Conservation (phyloP, 2,113 vertebrate genomes). For the Fulica atra region DNA sequence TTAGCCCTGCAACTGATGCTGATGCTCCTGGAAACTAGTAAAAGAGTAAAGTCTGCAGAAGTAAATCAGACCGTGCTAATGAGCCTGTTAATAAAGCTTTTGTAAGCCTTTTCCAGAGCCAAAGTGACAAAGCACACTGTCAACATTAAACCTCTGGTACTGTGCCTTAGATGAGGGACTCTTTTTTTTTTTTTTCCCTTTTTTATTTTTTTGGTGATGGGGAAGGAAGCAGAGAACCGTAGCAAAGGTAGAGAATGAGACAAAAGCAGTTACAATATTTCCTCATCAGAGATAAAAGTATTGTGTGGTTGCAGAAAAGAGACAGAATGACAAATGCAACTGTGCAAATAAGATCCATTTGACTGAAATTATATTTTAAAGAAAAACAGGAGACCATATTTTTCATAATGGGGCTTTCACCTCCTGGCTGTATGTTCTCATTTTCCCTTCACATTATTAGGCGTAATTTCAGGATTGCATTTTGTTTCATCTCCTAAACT, state of each 20-base stretch:
- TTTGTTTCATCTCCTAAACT: conserved; percentile 19
- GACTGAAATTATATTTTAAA: conserved; percentile 59
- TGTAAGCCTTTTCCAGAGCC: conserved; percentile 65
- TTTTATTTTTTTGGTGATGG: not conserved
- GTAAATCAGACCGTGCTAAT: conserved; percentile 78
- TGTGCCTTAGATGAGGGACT: conserved; percentile 13
- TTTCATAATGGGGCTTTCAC: conserved; percentile 43
- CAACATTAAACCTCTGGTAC: conserved; percentile 16
- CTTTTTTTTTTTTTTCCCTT: not conserved
- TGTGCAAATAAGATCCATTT: conserved; percentile 40
- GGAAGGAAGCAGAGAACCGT: conserved; percentile 3
- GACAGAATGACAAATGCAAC: conserved; percentile 45
- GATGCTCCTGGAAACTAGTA: conserved; percentile 71
- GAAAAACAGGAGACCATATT: conserved; percentile 31
- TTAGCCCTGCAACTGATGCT: conserved; percentile 71
- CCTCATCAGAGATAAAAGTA: conserved; percentile 41
- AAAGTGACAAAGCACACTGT: conserved; percentile 64
- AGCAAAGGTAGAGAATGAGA: conserved; percentile 31
- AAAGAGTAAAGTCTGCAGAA: conserved; percentile 71
- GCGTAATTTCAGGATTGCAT: conserved; percentile 13
- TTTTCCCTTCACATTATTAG: conserved; percentile 17
- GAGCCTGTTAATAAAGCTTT: conserved; percentile 78
- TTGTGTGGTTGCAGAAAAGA: not conserved
- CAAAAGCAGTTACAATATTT: conserved; percentile 43
- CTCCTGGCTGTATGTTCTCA: conserved; percentile 31